Conservation (phyloP, 1,140 invertebrate species). For the Drosophila sechellia region DNA sequence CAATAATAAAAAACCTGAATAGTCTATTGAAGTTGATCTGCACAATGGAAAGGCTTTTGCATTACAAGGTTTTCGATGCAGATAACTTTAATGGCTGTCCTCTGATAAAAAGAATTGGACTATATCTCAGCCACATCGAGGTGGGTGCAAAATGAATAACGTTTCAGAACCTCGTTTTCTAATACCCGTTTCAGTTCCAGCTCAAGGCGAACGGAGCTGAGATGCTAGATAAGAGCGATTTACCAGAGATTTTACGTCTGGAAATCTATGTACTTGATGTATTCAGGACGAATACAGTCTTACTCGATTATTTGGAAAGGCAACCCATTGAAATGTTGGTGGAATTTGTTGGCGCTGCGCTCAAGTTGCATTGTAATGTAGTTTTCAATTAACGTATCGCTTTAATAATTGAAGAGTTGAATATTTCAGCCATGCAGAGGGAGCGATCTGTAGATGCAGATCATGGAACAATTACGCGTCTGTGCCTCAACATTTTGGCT, state of each 20-base stretch:
- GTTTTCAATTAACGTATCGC: not conserved
- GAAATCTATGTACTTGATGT: slow-evolving; percentile 53
- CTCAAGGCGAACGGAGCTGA: slow-evolving; percentile 31
- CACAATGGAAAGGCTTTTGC: slow-evolving; percentile 64
- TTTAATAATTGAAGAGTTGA: not conserved
- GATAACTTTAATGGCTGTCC: slow-evolving; percentile 55
- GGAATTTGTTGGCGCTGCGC: slow-evolving; percentile 51
- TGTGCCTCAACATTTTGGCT: slow-evolving; percentile 60
- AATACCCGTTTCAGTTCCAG: slow-evolving; percentile 46
- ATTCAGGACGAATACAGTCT: slow-evolving; percentile 48
- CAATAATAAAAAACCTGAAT: slow-evolving; percentile 55
- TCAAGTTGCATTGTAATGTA: slow-evolving; percentile 54
- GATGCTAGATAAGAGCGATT: slow-evolving; percentile 41
- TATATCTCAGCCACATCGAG: slow-evolving; percentile 74
- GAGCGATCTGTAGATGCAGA: slow-evolving; percentile 26
- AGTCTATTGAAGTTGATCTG: slow-evolving; percentile 53
- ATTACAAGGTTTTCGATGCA: slow-evolving; percentile 72
- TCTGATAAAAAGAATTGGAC: slow-evolving; percentile 72
- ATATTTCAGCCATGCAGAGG: slow-evolving; percentile 33
- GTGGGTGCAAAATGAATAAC: not conserved
- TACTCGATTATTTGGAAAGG: slow-evolving; percentile 59
- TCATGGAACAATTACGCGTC: slow-evolving; percentile 6
- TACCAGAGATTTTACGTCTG: slow-evolving; percentile 52
- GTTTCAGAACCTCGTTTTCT: not conserved
- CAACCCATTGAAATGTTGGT: slow-evolving; percentile 74